Base-by-base conservation (phyloP, 2,113 vertebrate genomes). In the Tragelaphus strepsiceros region DNA sequence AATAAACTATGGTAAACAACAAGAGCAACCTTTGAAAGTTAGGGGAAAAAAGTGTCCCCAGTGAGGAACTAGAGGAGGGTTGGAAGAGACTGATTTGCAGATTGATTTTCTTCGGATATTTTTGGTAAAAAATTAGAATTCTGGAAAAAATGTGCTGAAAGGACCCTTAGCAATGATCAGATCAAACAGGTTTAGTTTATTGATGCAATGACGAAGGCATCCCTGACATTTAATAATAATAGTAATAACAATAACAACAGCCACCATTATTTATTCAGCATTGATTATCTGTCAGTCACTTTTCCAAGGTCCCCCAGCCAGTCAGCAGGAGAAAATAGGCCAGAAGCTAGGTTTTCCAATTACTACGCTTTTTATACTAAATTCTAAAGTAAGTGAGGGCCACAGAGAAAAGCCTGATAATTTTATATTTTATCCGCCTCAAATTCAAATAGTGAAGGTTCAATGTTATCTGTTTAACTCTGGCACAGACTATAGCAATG, bases 21-120 rank as follows among this genome's bases (percentile, higher is more conserved):
- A 89, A 86, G 32, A 61, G 28, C 64, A 91, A 81, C 77, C 89
- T 97, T 95, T 96, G 91, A 58, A 94, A 97, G 78, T 84, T 94
- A 81, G 88, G 19, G 0, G 1, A 30, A 30, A 81, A 93, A 94
- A 43, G 28, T 96, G 93, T 92, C 13, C 43, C 28, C 14, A 14
- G 8, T n/a, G 64, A 95, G 5, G 49, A 62, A 74, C n/a, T 13
- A 71, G 64, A 71, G 21, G n/a, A 53, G 46, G 35, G 22, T 58
- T 87, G 87, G 85, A 96, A 92, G 24, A 93, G 74, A 96, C 6
- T 89, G 82, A 97, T 81, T 85, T 43, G 13, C 10, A 32, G 26
- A 97, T 93, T 67, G 92, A 89, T 93, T 97, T 96, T 93, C 88
- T 90, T 62, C 28, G 74, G 87, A 92, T 90, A 94, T 92, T 95